Base-by-base conservation (phyloP, 2,797 vertebrate genomes). In the Mormyrus hasselquistii region DNA sequence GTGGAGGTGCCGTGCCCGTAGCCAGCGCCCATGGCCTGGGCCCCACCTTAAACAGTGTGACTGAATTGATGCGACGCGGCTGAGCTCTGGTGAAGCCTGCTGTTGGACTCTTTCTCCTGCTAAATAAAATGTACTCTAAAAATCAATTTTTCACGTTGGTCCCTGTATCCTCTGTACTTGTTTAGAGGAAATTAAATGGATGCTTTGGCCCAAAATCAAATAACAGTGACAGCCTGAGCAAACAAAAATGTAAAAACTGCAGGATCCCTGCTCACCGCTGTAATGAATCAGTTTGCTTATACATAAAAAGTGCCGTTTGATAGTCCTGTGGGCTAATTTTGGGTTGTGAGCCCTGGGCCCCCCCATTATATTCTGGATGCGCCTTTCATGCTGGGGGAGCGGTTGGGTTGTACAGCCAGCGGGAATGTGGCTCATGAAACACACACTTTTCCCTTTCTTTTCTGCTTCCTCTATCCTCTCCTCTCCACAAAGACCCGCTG, bases 101-200 rank as follows among this genome's bases (percentile, higher is more conserved):
- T 34, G 57, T 87, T 52, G 25, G 41, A 88, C 65, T 83, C 12
- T 69, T 47, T 9, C 29, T 59, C 38, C 65, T 49, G 34, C 69
- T 44, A 87, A 79, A 79, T 79, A 47, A 53, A 53, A 52, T 29
- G 29, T 73, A 65, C 69, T 84, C 25, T 50, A 88, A 79, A 41
- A 85, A 88, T 86, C 59, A 16, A 86, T 88, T 88, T 88, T 88
- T 85, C 49, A 83, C 57, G 6, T 86, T 79, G 87, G 79, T 86
- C 14, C 41, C 59, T 76, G 82, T 49, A 10, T 88, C 73, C 1
- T 69, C 12, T 85, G 34, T 47, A 59, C 47, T 85, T 73, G 57
- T 88, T 90, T 59, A 62, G 76, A 76, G 82, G 88, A 88, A 90
- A 88, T 88, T n/a, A 88, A 90, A 90, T 69, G 79, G 89, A 73